Percentiles rank a stretch among this genome's conserved stretches.
phyloP scores from a whole-genome alignment of 2,797 vertebrate genomes.

The Melanogrammus aeglefinus region DNA sequence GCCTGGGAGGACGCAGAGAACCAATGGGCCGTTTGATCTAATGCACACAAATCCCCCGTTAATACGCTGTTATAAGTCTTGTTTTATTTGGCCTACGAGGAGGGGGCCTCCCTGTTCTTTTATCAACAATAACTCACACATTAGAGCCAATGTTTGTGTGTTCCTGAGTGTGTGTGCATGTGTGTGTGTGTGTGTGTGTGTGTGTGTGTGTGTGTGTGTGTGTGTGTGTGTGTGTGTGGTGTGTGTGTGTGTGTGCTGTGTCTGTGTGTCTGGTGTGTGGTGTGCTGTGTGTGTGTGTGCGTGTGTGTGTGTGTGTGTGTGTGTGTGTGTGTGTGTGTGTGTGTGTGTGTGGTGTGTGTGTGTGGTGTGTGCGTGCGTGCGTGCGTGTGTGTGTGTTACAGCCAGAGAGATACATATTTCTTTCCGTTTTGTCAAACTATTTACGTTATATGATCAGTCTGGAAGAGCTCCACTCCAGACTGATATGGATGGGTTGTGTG shows the following conservation, averaged over 20 bases:
- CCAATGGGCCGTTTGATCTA: constrained; percentile 77
- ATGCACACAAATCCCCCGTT: constrained; percentile 82
- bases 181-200: constrained; percentile 29
- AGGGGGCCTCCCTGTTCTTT: constrained; percentile 40
- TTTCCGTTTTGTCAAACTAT: constrained; percentile 57
- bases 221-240: too few species aligned
- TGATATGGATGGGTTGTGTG: background rate
- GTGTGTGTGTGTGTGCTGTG: too few species aligned
- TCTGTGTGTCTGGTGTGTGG: too few species aligned
- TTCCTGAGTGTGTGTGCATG: constrained; percentile 39
- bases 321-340: constrained; percentile 40
- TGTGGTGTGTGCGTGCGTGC: background rate
- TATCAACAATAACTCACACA: constrained; percentile 46
- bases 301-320: constrained; percentile 27
- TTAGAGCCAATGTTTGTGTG: constrained; percentile 10
- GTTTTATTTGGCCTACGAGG: constrained; percentile 68
- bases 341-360: constrained; percentile 43
- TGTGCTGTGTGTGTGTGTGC: too few species aligned
- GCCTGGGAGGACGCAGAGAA: constrained; percentile 78
- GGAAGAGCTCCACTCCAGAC: constrained; percentile 37
- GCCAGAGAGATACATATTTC: constrained; percentile 37
- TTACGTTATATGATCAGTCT: constrained; percentile 50
- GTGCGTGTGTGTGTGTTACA: constrained; percentile 34
- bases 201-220: constrained; percentile 17
- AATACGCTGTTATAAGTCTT: constrained; percentile 67